Conservation (phyloP, 2,797 vertebrate genomes). For the Phataginus tricuspis region DNA sequence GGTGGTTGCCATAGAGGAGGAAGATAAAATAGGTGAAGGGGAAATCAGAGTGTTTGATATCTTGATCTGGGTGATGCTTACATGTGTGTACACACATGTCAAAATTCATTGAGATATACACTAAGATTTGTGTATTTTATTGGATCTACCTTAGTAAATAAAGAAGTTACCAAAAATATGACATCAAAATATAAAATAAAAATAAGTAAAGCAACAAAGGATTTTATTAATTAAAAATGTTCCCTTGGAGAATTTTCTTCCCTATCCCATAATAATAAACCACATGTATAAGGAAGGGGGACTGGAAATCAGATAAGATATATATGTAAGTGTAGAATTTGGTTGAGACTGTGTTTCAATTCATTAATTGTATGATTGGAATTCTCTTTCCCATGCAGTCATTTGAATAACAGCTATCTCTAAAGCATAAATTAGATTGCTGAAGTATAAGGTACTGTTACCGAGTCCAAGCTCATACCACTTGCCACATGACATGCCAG, state of each 20-base stretch:
- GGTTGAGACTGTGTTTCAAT: neutral
- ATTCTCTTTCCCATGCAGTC: neutral
- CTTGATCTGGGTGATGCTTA: too few relatives aligned
- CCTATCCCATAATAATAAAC: neutral
- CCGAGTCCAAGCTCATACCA: too few relatives aligned
- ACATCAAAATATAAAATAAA: too few relatives aligned
- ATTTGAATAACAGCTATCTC: neutral
- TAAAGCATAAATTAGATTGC: neutral
- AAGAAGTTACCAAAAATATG: too few relatives aligned
- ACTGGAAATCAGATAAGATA: neutral
- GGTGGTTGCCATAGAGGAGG: too few relatives aligned
- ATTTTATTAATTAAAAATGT: conserved; percentile 4
- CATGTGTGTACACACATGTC: too few relatives aligned
- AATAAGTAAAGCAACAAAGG: neutral
- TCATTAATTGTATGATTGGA: neutral
- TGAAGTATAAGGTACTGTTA: neutral
- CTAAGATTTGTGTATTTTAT: too few relatives aligned
- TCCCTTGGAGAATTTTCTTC: neutral
- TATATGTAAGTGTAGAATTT: neutral
- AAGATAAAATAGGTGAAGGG: too few relatives aligned
- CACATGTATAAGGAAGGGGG: neutral
- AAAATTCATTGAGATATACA: too few relatives aligned
- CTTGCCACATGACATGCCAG: too few relatives aligned
- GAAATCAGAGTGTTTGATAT: too few relatives aligned
- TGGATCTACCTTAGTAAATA: too few relatives aligned